Percentiles rank a stretch among this genome's conserved stretches.
These are phyloP conservation scores for Pachyramphus minor DNA, from an alignment of 2,113 vertebrate species.

Conservation along the genomic window DNA sequence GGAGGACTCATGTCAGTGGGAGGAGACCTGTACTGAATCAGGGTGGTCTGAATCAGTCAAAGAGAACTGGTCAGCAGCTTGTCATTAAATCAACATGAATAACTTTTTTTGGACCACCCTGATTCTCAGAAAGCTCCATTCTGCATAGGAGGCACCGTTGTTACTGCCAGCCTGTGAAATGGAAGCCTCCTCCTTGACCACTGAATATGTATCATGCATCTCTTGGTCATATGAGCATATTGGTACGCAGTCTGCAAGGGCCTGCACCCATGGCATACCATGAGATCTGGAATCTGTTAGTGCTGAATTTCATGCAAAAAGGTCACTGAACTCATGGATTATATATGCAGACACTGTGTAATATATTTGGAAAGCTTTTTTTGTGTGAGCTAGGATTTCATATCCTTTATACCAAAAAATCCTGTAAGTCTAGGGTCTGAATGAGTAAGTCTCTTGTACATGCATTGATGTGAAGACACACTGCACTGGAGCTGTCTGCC, in stretches of 20 bases:
- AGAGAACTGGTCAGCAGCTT: neutral
- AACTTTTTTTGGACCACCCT: neutral
- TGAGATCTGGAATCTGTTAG: neutral
- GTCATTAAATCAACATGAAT: neutral
- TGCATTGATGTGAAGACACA: neutral
- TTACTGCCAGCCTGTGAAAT: neutral
- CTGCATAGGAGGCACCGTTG: accelerated
- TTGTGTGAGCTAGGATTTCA: neutral
- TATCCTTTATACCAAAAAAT: neutral
- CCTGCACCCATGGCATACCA: too few relatives aligned
- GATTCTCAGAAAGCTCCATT: neutral
- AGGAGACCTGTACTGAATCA: neutral
- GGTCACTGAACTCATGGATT: neutral
- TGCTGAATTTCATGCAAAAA: neutral
- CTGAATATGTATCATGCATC: accelerated
- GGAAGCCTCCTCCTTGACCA: neutral
- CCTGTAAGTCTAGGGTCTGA: neutral
- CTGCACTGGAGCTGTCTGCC: neutral
- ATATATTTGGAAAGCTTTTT: neutral
- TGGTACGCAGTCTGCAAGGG: neutral
- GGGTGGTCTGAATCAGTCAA: neutral
- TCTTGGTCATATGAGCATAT: neutral
- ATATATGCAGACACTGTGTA: neutral
- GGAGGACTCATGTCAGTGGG: neutral
- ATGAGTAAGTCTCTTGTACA: neutral